These are phyloP conservation scores for Zaprionus taronus DNA, from an alignment of 1,140 invertebrate species.

Conservation along the genomic window DNA sequence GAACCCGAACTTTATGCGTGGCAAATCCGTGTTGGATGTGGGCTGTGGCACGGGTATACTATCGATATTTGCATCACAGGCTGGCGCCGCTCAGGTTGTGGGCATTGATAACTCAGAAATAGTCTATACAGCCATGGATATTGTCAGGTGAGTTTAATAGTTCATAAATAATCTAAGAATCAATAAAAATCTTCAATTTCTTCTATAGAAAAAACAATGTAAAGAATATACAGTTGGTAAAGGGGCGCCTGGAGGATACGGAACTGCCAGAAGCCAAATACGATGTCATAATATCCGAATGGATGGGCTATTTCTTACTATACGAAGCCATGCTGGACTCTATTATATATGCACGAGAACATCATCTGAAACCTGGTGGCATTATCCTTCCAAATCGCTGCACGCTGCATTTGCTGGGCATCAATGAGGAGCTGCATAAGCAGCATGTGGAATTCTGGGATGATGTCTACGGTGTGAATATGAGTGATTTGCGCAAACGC, in stretches of 20 bases:
- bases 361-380: slow-evolving; percentile 90
- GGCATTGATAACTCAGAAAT: slow-evolving; percentile 96
- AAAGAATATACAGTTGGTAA: slow-evolving; percentile 87
- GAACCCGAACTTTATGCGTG: slow-evolving; percentile 89
- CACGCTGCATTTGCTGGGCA: slow-evolving; percentile 94
- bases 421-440: slow-evolving; percentile 92
- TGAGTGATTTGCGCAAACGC: slow-evolving; percentile 96
- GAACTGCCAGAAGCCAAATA: slow-evolving; percentile 92
- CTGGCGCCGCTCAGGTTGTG: slow-evolving; percentile 95
- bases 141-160: slow-evolving; percentile 85
- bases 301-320: slow-evolving; percentile 99
- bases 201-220: slow-evolving; percentile 87
- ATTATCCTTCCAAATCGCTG: slow-evolving; percentile 95
- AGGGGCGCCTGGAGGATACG: slow-evolving; percentile 96
- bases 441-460: slow-evolving; percentile 95
- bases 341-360: slow-evolving; percentile 95
- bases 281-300: slow-evolving; percentile 98
- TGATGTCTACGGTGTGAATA: slow-evolving; percentile 98
- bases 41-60: slow-evolving; percentile 97
- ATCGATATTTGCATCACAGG: slow-evolving; percentile 97
- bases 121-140: slow-evolving; percentile 92
- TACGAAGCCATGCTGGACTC: slow-evolving; percentile 99
- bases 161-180: background rate
- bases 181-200: background rate
- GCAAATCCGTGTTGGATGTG: slow-evolving; percentile 95